Base-by-base conservation (phyloP, 2,797 vertebrate genomes). In the Hydrophis major region DNA sequence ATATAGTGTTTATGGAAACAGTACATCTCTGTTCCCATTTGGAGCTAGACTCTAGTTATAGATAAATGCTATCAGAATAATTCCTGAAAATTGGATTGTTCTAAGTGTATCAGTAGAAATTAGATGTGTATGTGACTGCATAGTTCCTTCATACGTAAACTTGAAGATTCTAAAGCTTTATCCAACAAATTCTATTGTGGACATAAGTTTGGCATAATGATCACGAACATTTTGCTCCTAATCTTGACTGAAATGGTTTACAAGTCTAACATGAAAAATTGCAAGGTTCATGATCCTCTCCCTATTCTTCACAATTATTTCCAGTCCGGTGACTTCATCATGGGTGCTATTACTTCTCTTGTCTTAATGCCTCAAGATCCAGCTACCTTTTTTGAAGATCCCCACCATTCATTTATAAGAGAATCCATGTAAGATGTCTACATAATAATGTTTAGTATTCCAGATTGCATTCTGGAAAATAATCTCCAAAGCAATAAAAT, bases 251-350 rank as follows among this genome's bases (percentile, higher is more conserved):
- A 8, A 4, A 63, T 66, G 12, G 28, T 37, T 16, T 86, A 32
- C 25, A 86, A 47, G 3, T 6, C 14, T 20, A 4, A 61, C 6
- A 16, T 2, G 18, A 16, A 1, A 13, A 90, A 66, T 66, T 92
- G 92, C 10, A 1, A 3, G 1, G 10, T 42, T 2, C 5, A 18
- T 27, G 47, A 63, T 42, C 92, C 88, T 12, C 50, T 28, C 5
- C 28, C 50, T 87, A 92, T 92, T 92, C 50, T 28, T 90, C 92
- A 90, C 50, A 92, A 10, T 12, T 92, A 87, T 56, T 90, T 92
- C 86, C 88, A 92, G 13, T 27, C 78, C 4, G 92, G 92, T 42
- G 59, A 92, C 25, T 1, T 92, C 42, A 90, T 66, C 13, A 90
- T 92, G 2, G 88, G 92, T 42, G 88, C 57, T 18, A 86, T 90